These are phyloP conservation scores for Tryphoninae sp. DNA, from an alignment of 2,888 invertebrate species.

Conservation along the genomic window DNA sequence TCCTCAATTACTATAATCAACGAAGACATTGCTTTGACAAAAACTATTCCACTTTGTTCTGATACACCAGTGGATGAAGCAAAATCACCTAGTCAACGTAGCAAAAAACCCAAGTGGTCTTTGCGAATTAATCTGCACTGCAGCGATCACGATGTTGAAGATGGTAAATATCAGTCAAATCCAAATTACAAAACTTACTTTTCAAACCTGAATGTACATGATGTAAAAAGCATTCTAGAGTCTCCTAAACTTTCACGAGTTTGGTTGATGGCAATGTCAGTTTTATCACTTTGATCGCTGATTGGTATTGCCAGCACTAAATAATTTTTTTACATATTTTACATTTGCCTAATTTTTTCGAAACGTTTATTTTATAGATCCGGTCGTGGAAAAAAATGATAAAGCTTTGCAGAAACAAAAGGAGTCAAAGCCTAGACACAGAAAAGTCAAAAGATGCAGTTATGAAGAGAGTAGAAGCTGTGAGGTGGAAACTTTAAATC, in stretches of 20 bases:
- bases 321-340: constrained; percentile 41
- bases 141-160: constrained; percentile 51
- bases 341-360: neutral
- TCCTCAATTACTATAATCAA: neutral
- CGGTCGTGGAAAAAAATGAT: constrained; percentile 63
- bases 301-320: constrained; percentile 56
- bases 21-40: constrained; percentile 14
- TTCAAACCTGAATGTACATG: constrained; percentile 43
- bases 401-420: constrained; percentile 30
- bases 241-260: constrained; percentile 64
- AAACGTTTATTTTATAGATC: constrained; percentile 61
- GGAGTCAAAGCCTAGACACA: constrained; percentile 36
- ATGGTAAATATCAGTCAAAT: constrained; percentile 57
- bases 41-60: neutral
- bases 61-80: constrained; percentile 5
- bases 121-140: constrained; percentile 73
- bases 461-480: constrained; percentile 30
- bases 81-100: constrained; percentile 58
- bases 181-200: constrained; percentile 8
- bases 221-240: constrained; percentile 66
- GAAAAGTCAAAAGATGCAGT: constrained; percentile 40
- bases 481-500: constrained; percentile 5
- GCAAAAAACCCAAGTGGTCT: constrained; percentile 71
- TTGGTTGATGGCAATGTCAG: constrained; percentile 72
- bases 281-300: constrained; percentile 80